Percentiles rank a stretch among this genome's conserved stretches.
These are phyloP conservation scores for Nowickia ferox DNA, from an alignment of 2,888 invertebrate genomes.

Conservation along the genomic window DNA sequence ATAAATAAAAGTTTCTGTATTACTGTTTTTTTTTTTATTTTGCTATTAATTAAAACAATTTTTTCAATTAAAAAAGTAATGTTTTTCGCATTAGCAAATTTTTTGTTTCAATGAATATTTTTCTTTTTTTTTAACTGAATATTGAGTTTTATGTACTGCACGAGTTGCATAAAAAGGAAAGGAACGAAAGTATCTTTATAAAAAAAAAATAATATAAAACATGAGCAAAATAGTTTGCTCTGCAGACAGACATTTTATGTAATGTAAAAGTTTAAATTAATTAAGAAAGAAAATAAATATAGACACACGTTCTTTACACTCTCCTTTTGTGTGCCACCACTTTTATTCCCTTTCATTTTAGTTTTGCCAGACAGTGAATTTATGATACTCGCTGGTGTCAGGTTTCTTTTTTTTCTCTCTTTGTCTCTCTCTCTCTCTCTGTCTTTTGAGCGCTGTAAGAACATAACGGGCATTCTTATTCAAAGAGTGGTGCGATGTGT, in stretches of 20 bases:
- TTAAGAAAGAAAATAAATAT: constrained; percentile 41
- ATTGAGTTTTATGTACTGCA: constrained; percentile 12
- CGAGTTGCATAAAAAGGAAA: constrained; percentile 25
- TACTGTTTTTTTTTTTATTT: background rate
- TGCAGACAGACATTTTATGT: constrained; percentile 30
- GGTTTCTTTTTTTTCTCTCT: constrained; percentile 46
- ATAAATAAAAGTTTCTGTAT: background rate
- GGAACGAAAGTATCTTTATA: background rate
- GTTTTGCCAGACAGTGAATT: constrained; percentile 54
- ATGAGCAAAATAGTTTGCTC: constrained; percentile 5
- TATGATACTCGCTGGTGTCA: constrained; percentile 63
- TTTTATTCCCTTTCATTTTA: background rate
- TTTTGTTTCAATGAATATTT: constrained; percentile 21
- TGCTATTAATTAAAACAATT: constrained; percentile 61
- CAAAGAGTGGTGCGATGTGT: constrained; percentile 28
- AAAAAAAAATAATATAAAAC: background rate
- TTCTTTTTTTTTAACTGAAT: constrained; percentile 16
- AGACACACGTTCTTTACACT: constrained; percentile 18
- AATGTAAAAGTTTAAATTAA: constrained; percentile 68
- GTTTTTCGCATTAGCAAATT: background rate
- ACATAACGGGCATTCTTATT: constrained; percentile 10
- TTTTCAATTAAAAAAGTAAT: constrained; percentile 39
- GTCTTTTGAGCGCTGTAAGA: constrained; percentile 10
- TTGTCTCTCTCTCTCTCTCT: background rate
- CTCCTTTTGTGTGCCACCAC: background rate